phyloP scores from a whole-genome alignment of 2,113 vertebrate species.

The Pardalotus punctatus region DNA sequence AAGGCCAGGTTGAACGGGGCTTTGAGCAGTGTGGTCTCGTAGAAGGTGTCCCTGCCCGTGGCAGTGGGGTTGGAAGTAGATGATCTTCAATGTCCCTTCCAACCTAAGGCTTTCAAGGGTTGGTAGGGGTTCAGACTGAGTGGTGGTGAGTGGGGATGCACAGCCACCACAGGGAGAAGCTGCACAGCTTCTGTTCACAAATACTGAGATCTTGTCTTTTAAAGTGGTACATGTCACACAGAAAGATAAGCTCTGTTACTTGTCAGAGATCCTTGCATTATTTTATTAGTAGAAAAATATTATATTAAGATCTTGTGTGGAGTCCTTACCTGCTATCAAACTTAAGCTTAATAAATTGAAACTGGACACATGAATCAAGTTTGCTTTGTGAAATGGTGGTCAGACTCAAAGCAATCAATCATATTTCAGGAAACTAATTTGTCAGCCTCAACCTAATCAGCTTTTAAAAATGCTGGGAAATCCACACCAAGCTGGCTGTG shows the following conservation, averaged over 20 bases:
- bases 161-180: background rate
- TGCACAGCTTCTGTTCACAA: background rate
- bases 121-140: background rate
- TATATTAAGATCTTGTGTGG: background rate
- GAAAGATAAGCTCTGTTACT: background rate
- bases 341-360: background rate
- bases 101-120: background rate
- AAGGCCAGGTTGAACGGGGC: background rate
- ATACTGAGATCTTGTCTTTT: background rate
- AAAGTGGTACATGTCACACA: background rate
- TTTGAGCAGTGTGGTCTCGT: background rate
- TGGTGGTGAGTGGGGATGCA: rapidly evolving
- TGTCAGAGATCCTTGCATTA: background rate
- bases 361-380: background rate
- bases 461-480: background rate
- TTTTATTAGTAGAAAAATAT: background rate
- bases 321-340: background rate
- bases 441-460: background rate
- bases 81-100: background rate
- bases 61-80: background rate
- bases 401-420: background rate
- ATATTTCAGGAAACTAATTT: background rate
- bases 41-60: background rate
- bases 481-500: background rate
- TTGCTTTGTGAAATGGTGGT: background rate